Conservation (phyloP, 2,888 invertebrate genomes). For the Drosophila nigricruria region DNA sequence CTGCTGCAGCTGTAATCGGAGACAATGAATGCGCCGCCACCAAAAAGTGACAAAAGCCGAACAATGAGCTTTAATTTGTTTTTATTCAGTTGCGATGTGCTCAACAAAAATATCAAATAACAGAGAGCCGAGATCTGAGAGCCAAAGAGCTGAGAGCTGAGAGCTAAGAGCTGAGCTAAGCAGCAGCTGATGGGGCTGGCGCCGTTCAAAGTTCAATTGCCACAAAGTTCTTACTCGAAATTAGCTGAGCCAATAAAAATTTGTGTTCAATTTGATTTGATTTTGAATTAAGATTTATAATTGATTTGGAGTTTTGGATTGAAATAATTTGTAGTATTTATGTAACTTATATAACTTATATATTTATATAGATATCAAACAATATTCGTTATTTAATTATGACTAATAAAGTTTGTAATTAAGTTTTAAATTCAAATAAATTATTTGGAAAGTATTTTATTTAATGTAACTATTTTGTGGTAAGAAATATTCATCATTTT, state of each 20-base stretch:
- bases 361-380: too few species aligned
- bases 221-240: neutral
- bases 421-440: too few species aligned
- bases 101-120: slow-evolving; percentile 30
- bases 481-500: too few species aligned
- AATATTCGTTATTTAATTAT: too few species aligned
- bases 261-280: neutral
- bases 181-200: neutral
- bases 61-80: slow-evolving; percentile 73
- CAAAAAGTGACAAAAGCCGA: slow-evolving; percentile 45
- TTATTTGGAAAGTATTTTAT: too few species aligned
- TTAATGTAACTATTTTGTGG: too few species aligned
- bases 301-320: too few species aligned
- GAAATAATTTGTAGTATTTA: too few species aligned
- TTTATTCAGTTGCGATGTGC: slow-evolving; percentile 32
- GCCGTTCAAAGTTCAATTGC: slow-evolving; percentile 9
- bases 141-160: neutral
- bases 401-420: too few species aligned
- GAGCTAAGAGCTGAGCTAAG: neutral
- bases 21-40: slow-evolving; percentile 51
- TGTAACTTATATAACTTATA: too few species aligned
- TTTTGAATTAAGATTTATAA: neutral
- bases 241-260: neutral
- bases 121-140: slow-evolving; percentile 5
- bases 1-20: slow-evolving; percentile 57